Base-by-base conservation (phyloP, 2,113 vertebrate genomes). In the Carassius auratus region DNA sequence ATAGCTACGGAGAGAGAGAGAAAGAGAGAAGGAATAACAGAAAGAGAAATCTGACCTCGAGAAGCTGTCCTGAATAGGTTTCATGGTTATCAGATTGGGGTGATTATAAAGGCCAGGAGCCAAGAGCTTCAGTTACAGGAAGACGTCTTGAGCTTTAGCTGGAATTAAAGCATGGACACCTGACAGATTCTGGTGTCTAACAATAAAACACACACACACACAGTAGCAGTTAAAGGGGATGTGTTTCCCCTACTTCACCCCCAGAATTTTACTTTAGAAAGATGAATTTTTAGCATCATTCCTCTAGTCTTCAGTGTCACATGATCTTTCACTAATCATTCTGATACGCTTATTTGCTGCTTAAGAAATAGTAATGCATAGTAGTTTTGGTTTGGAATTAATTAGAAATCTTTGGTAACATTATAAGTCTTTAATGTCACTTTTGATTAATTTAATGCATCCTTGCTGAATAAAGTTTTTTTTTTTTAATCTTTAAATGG, bases 91-190 rank as follows among this genome's bases (percentile, higher is more conserved):
- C 82, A 86, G 84, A 84, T 81, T 76, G 26, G 84, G 86, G 62
- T 80, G 86, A 83, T 85, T 85, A 88, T 68, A n/a, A 75, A 88
- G 66, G 66, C 19, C 33, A 38, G 57, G 36, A 79, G 55, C 76
- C 55, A 79, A 79, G 59, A 76, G 74, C 57, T 85, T 88, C 78
- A 64, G 84, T 89, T 89, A 86, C 88, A 84, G 45, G 26, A 82
- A 83, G 61, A 79, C 21, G 14, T 79, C 76, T 79, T n/a, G 19
- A 38, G 68, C 69, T 62, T 61, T 59, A 79, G 19, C 76, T 61
- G 33, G 55, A 42, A n/a, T 78, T 78, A 8, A 61, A 13, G 76
- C 33, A 62, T 62, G 57, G 30, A 30, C 10, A 79, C 10, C 19
- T 12, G 55, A 79, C 76, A 79, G 57, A 14, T 59, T 7, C 30